A percentile compares a stretch with the other conserved stretches of the same genome.
Evolutionary conservation across 2,797 vertebrate species (phyloP).

Genomic region (Garrulus glandarius): DNA sequence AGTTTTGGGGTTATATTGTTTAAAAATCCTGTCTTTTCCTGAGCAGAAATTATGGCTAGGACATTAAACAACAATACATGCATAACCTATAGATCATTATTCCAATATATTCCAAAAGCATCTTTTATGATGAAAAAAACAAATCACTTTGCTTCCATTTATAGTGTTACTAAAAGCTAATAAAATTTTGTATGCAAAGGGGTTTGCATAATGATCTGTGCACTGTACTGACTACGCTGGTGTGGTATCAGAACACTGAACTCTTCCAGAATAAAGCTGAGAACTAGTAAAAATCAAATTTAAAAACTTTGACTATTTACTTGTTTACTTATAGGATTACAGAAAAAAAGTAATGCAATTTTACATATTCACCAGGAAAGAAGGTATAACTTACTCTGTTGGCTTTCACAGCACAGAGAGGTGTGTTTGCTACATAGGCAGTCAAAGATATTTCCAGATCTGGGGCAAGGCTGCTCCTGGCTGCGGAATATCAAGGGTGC

Average conservation of each 20-base stretch:
- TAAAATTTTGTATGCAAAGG: background rate
- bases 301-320: background rate
- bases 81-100: background rate
- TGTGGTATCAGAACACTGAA: background rate
- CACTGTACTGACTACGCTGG: background rate
- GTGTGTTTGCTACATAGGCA: background rate
- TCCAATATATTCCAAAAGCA: background rate
- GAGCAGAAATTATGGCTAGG: background rate
- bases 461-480: background rate
- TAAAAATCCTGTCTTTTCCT: background rate
- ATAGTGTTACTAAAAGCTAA: background rate
- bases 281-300: background rate
- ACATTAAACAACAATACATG: background rate
- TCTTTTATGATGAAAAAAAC: background rate
- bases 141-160: background rate
- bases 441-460: background rate
- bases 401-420: background rate
- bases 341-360: background rate
- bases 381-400: background rate
- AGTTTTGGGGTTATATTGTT: background rate
- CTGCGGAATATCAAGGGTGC: background rate
- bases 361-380: background rate
- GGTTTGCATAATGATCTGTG: background rate
- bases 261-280: background rate
- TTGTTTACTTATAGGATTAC: background rate